Evolutionary conservation across 2,888 invertebrate species (phyloP).

Genomic region (Aspidiotus destructor): DNA sequence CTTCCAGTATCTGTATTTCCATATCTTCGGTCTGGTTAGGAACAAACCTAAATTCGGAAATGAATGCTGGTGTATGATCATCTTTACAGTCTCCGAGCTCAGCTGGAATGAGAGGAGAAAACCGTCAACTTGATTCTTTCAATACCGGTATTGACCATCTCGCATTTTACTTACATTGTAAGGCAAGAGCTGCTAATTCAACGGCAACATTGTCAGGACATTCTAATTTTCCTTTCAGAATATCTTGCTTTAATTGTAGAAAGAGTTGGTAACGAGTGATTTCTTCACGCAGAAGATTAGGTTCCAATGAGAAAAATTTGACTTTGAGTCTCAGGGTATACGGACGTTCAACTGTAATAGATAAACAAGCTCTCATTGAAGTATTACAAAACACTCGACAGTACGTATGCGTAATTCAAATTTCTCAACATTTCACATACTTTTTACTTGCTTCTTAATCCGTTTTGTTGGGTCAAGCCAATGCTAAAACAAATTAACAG

Average conservation of each 20-base stretch:
- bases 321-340: constrained; percentile 91
- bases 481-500: constrained; percentile 50
- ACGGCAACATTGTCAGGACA: constrained; percentile 78
- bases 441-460: constrained; percentile 96
- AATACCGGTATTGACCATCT: neutral
- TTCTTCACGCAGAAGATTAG: constrained; percentile 92
- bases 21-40: constrained; percentile 93
- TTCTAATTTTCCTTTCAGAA: constrained; percentile 79
- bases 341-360: constrained; percentile 80
- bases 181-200: constrained; percentile 79
- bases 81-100: constrained; percentile 92
- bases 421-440: constrained; percentile 47
- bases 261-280: constrained; percentile 97
- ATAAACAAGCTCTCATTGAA: neutral
- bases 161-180: constrained; percentile 67
- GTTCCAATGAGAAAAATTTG: constrained; percentile 98
- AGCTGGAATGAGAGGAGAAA: constrained; percentile 49
- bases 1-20: constrained; percentile 87
- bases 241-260: constrained; percentile 91
- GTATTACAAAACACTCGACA: neutral
- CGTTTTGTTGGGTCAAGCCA: constrained; percentile 98
- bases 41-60: constrained; percentile 96
- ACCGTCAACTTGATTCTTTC: neutral
- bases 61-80: constrained; percentile 87
- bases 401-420: neutral